Conservation (phyloP, 2,113 vertebrate genomes). For the Eira barbara region DNA sequence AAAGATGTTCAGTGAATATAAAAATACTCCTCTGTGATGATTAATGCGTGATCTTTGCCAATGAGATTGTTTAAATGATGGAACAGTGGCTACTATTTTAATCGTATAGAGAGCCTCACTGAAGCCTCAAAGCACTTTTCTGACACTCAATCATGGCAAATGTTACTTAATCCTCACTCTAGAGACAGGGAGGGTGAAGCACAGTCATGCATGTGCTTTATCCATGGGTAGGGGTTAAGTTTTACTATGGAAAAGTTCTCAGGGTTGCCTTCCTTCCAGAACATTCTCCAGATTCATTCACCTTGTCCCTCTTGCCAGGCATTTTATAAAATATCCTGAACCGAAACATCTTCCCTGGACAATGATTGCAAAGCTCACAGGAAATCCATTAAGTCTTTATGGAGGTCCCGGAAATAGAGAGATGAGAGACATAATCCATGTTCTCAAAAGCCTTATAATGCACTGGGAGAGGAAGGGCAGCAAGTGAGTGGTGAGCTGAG, state of each 20-base stretch:
- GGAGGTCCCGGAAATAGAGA: background rate
- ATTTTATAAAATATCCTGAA: background rate
- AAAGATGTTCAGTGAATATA: conserved; percentile 53
- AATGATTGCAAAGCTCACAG: background rate
- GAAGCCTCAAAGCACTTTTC: conserved; percentile 44
- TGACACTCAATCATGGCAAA: background rate
- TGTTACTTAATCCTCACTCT: conserved; percentile 28
- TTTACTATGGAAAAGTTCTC: background rate
- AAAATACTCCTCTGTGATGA: conserved; percentile 60
- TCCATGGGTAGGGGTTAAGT: background rate
- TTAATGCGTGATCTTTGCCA: conserved; percentile 50
- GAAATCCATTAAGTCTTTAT: background rate
- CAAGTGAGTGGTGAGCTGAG: rapidly evolving
- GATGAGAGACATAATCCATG: background rate
- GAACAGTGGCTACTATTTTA: conserved; percentile 59
- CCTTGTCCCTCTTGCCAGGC: background rate
- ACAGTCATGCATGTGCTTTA: background rate
- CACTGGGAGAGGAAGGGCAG: background rate
- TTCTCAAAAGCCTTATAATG: background rate
- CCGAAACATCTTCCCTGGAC: background rate
- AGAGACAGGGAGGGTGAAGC: background rate
- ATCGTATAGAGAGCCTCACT: background rate
- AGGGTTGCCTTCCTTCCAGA: background rate
- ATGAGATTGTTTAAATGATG: conserved; percentile 64
- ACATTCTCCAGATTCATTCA: background rate